Evolutionary conservation across 2,113 vertebrate genomes (phyloP).

Genomic region (Oncorhynchus mykiss): DNA sequence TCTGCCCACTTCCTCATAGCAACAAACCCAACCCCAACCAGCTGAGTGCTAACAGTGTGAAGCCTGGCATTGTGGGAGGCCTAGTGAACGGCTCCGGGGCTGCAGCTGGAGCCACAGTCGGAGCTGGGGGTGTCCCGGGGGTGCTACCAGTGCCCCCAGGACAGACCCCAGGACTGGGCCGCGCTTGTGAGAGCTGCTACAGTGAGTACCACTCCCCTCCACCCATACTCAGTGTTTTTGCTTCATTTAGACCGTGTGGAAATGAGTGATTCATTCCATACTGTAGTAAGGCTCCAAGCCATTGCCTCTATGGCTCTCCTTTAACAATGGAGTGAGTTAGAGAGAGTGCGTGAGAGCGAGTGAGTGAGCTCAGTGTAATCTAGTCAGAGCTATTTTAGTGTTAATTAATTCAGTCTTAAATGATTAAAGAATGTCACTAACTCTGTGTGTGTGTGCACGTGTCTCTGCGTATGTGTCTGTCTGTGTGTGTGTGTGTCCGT

Average conservation of each 20-base stretch:
- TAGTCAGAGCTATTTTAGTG: slow-evolving; percentile 43
- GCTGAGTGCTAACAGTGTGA: slow-evolving; percentile 87
- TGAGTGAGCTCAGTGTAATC: background rate
- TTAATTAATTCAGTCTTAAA: slow-evolving; percentile 34
- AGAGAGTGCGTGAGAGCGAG: too few species aligned
- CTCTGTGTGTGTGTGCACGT: too few species aligned
- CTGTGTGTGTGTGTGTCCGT: slow-evolving; percentile 29
- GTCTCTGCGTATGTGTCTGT: too few species aligned
- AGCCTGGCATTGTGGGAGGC: slow-evolving; percentile 68
- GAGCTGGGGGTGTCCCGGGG: background rate
- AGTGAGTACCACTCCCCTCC: slow-evolving; percentile 69
- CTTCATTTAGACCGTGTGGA: too few species aligned
- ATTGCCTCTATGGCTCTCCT: too few species aligned
- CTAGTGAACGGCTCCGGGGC: slow-evolving; percentile 82
- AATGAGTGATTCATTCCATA: too few species aligned
- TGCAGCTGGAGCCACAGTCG: background rate
- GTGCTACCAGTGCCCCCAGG: slow-evolving; percentile 1
- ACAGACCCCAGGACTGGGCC: slow-evolving; percentile 71
- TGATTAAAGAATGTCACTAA: background rate
- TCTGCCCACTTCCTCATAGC: slow-evolving; percentile 64
- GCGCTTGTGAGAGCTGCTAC: slow-evolving; percentile 98
- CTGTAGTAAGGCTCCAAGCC: too few species aligned
- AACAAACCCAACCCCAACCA: slow-evolving; percentile 99
- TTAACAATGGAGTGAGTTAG: background rate
- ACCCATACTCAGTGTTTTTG: too few species aligned